Conservation (phyloP, 2,888 invertebrate genomes). For the Heliconius ethilla region DNA sequence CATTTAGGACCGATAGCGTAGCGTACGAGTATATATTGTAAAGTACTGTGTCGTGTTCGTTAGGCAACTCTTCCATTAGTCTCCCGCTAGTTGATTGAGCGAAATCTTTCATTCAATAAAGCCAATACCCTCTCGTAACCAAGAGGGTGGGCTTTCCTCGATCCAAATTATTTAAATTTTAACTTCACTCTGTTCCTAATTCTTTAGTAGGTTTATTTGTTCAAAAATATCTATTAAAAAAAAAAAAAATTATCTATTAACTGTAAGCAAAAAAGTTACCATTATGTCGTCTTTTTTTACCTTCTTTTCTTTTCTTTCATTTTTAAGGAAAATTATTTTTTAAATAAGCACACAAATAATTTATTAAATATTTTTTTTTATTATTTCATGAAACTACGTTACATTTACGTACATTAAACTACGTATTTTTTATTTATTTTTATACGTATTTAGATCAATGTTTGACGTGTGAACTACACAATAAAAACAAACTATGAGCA, state of each 20-base stretch:
- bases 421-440: too few species aligned
- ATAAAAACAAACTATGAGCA: background rate
- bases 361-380: too few species aligned
- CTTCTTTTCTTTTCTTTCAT: background rate
- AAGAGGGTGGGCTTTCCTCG: slow-evolving; percentile 15
- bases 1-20: slow-evolving; percentile 22
- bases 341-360: too few species aligned
- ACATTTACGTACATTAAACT: too few species aligned
- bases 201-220: background rate
- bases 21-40: slow-evolving; percentile 23
- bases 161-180: slow-evolving; percentile 30
- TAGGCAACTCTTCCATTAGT: slow-evolving; percentile 43
- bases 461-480: background rate
- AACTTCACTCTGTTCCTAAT: slow-evolving; percentile 14
- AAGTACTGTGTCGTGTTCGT: slow-evolving; percentile 38
- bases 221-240: slow-evolving; percentile 4
- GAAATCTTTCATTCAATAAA: slow-evolving; percentile 42
- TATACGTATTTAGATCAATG: background rate
- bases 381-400: too few species aligned
- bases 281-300: background rate
- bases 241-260: background rate
- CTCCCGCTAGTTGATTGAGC: slow-evolving; percentile 43
- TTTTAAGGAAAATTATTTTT: background rate
- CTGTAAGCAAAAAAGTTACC: background rate
- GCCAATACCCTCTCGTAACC: slow-evolving; percentile 20